Percentiles rank a stretch among this genome's conserved stretches.
phyloP scores from a whole-genome alignment of 1,140 invertebrate species.

The Myzus persicae region DNA sequence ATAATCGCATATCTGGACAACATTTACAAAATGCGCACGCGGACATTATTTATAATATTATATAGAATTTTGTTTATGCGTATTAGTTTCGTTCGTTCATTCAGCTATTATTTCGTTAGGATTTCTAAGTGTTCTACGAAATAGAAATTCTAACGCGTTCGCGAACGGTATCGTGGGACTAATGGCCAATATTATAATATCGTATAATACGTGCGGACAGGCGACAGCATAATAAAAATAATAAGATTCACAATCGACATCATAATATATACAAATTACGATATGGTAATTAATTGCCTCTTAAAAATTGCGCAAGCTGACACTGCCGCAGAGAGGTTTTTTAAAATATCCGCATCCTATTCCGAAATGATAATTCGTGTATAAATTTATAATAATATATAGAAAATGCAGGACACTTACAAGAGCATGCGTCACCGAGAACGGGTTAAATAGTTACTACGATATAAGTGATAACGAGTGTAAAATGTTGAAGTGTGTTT shows the following conservation, averaged over 20 bases:
- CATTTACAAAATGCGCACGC: background rate
- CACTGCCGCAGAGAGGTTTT: background rate
- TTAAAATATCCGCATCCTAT: background rate
- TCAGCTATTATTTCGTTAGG: background rate
- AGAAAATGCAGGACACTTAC: background rate
- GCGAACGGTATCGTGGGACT: background rate
- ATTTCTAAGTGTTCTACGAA: background rate
- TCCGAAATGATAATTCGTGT: background rate
- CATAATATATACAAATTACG: background rate
- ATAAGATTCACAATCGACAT: background rate
- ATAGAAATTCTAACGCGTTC: background rate
- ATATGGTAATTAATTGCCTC: background rate
- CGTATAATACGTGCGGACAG: too few relatives aligned
- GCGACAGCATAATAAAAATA: background rate
- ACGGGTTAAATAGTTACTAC: background rate
- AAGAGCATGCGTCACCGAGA: too few relatives aligned
- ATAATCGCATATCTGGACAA: background rate
- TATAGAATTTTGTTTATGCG: background rate
- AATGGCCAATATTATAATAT: background rate
- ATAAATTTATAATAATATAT: background rate
- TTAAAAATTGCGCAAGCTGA: background rate
- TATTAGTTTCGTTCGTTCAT: background rate
- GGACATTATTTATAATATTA: background rate
- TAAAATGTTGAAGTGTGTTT: background rate
- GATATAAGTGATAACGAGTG: background rate